A percentile compares a stretch with the other conserved stretches of the same genome.
These are phyloP conservation scores for Acanthococcus lagerstroemiae DNA, from an alignment of 2,888 invertebrate genomes.

Conservation along the genomic window DNA sequence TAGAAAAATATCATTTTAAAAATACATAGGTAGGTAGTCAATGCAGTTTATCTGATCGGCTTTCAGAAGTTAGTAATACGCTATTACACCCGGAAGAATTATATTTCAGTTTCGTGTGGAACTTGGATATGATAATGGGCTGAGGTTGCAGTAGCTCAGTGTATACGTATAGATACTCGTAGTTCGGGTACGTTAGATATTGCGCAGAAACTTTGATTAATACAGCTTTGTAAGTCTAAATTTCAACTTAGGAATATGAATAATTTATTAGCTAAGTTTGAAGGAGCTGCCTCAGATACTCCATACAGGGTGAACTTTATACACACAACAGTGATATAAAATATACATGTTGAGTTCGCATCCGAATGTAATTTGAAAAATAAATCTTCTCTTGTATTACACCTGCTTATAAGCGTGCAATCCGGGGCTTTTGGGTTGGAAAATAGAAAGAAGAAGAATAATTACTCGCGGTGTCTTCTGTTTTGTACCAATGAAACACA, in stretches of 20 bases:
- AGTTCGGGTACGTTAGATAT: background rate
- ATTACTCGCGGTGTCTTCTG: no score
- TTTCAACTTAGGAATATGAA: slow-evolving; percentile 20
- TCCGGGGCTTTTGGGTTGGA: no score
- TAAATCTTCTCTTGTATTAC: no score
- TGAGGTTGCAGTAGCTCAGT: background rate
- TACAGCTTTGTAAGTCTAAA: slow-evolving; percentile 1
- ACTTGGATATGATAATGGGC: background rate
- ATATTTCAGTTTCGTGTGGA: background rate
- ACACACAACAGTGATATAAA: no score
- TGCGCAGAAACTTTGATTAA: background rate
- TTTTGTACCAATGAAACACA: no score
- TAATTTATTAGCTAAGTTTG: slow-evolving; percentile 27
- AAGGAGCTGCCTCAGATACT: background rate
- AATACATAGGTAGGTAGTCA: no score
- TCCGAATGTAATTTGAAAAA: no score
- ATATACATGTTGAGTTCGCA: no score
- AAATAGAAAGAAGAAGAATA: no score
- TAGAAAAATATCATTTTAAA: no score
- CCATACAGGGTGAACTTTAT: background rate
- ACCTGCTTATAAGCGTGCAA: no score
- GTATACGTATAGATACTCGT: background rate
- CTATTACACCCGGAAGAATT: background rate
- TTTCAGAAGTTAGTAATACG: background rate
- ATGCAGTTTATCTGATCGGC: no score